A percentile compares a stretch with the other conserved stretches of the same genome.
Evolutionary conservation across 1,140 invertebrate species (phyloP).

Genomic region (Temnothorax longispinosus): DNA sequence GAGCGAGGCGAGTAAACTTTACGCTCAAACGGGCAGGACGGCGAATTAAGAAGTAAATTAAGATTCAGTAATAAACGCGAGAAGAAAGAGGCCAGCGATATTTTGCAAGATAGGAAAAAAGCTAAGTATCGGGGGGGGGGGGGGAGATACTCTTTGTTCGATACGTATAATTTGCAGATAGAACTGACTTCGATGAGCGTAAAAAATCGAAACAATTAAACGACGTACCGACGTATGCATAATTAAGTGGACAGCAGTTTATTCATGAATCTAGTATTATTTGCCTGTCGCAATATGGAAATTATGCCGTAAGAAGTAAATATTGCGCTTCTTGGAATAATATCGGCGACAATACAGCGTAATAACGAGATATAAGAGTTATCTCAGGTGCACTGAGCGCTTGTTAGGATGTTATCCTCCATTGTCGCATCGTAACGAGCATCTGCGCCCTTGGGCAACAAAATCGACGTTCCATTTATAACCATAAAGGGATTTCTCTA

Average conservation of each 20-base stretch:
- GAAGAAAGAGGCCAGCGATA: not conserved
- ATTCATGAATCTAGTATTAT: slow-evolving; percentile 10
- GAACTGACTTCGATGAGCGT: not conserved
- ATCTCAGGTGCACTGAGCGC: slow-evolving; percentile 31
- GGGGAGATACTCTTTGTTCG: not conserved
- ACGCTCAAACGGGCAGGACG: slow-evolving; percentile 18
- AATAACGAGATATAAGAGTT: slow-evolving; percentile 8
- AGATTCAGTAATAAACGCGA: slow-evolving; percentile 7
- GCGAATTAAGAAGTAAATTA: slow-evolving; percentile 55
- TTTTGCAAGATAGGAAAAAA: not conserved
- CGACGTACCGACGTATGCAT: not conserved
- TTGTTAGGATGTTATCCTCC: slow-evolving; percentile 39
- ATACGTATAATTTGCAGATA: not conserved
- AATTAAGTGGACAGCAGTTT: slow-evolving; percentile 12
- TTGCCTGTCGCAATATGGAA: not conserved
- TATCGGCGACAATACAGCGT: slow-evolving; percentile 24
- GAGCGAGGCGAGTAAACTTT: slow-evolving; percentile 26
- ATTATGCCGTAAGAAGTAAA: slow-evolving; percentile 4
- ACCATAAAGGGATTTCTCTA: not conserved
- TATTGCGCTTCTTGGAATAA: slow-evolving; percentile 17
- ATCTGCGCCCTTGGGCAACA: slow-evolving; percentile 34
- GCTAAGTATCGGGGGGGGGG: not conserved
- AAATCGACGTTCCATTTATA: not conserved
- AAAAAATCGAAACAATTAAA: slow-evolving; percentile 7
- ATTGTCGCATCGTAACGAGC: slow-evolving; percentile 43